Conservation (phyloP, 2,797 vertebrate species). For the Hoplostethus mediterraneus region DNA sequence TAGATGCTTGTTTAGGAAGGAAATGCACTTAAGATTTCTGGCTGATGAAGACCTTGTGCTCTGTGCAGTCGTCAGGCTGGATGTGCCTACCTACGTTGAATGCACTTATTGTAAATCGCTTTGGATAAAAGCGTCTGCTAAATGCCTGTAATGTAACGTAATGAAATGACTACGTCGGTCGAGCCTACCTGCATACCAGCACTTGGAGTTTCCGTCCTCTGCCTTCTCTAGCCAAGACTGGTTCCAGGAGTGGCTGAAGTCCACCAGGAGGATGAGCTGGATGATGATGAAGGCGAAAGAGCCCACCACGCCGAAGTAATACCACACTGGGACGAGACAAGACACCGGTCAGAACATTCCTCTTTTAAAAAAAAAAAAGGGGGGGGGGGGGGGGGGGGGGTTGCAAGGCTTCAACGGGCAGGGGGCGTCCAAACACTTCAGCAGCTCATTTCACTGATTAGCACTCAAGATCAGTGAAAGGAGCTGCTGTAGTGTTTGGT, state of each 20-base stretch:
- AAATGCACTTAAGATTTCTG: constrained; percentile 19
- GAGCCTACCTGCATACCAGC: constrained; percentile 91
- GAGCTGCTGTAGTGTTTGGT: too few species aligned
- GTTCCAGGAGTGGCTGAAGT: constrained; percentile 94
- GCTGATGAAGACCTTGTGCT: constrained; percentile 92
- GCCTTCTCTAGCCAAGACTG: constrained; percentile 89
- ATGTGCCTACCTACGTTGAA: constrained; percentile 72
- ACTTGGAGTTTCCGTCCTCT: constrained; percentile 81
- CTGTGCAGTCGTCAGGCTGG: constrained; percentile 81
- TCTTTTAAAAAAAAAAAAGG: too few species aligned
- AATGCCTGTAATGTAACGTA: too few species aligned
- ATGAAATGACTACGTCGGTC: not conserved
- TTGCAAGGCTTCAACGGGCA: not conserved
- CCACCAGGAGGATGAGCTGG: constrained; percentile 92
- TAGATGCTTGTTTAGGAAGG: too few species aligned
- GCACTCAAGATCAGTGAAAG: too few species aligned
- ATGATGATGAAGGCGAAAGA: constrained; percentile 94
- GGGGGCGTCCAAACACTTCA: too few species aligned
- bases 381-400: too few species aligned
- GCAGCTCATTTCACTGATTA: too few species aligned
- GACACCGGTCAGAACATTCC: not conserved
- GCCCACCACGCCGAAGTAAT: constrained; percentile 91
- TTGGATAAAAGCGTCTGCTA: too few species aligned
- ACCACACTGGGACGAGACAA: constrained; percentile 74
- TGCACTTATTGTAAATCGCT: too few species aligned